Base-by-base conservation (phyloP, 2,113 vertebrate species). In the Laticauda colubrina region DNA sequence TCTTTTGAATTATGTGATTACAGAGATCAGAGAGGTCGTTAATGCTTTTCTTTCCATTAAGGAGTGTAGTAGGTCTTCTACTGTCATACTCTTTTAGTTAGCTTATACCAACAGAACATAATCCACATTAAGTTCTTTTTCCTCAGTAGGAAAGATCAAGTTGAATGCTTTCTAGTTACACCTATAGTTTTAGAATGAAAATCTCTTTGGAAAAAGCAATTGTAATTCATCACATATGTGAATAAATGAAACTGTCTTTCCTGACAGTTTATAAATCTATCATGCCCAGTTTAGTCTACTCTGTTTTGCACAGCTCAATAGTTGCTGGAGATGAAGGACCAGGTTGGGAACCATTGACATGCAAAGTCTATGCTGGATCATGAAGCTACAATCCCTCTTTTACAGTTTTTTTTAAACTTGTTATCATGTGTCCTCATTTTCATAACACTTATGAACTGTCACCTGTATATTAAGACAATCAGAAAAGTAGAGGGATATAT, bases 1-100 rank as follows among this genome's bases (percentile, higher is more conserved):
- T 94, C 94, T 90, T 90, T 26, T 87, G 93, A 95, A 95, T 96
- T 96, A 96, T 94, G 89, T 94, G 95, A 97, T 97, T 95, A 96
- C 87, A 93, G 91, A 91, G 94, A 94, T 95, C 94, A 95, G 92
- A 94, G 94, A 8, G 93, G 89, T 96, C 90, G 85, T 94, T 93
- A 55, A 15, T 92, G 87, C 89, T 95, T 56, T n/a, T 92, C 91
- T 26, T 14, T 92, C 64, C 91, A 21, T 91, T 90, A 92, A 87
- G 54, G 61, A 81, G 93, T 94, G 2, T 26, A 91, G 34, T n/a
- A 23, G 59, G 8, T 91, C 93, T 94, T 85, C 90, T 64, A 45
- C 39, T 87, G 85, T 90, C 87, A 51, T 7, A 26, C 85, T 34
- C 88, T 88, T 90, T 8, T 85, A 93, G n/a, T 93, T 91, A 54